Conservation (phyloP, 2,113 vertebrate species). For the Dendropsophus ebraccatus region DNA sequence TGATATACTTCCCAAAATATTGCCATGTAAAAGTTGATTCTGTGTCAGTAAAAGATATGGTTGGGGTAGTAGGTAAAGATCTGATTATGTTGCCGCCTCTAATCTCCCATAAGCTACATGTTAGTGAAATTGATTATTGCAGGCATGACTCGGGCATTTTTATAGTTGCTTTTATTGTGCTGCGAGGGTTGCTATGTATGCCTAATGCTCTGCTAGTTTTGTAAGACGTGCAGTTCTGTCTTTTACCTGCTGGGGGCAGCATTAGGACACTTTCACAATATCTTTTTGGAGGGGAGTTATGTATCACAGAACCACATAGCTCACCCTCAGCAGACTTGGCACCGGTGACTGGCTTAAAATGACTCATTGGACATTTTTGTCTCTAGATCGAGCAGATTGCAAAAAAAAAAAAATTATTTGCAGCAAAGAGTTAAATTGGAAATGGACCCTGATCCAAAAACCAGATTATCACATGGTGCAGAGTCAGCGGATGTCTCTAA, state of each 20-base stretch:
- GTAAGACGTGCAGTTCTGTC: background rate
- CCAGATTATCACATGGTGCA: slow-evolving; percentile 16
- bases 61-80: too few relatives aligned
- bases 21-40: too few relatives aligned
- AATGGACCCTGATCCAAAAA: slow-evolving; percentile 37
- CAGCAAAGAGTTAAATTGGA: slow-evolving; percentile 39
- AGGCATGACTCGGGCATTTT: too few relatives aligned
- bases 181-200: too few relatives aligned
- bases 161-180: too few relatives aligned
- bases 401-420: background rate
- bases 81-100: too few relatives aligned
- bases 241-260: slow-evolving; percentile 66
- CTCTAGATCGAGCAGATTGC: background rate
- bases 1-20: too few relatives aligned
- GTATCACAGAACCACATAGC: background rate
- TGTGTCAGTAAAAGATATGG: too few relatives aligned
- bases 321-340: slow-evolving; percentile 4
- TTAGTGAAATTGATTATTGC: too few relatives aligned
- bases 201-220: too few relatives aligned
- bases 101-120: too few relatives aligned
- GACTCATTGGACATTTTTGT: background rate
- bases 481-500: background rate
- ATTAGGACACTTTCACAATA: background rate
- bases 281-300: background rate
- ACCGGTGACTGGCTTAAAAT: background rate